These are phyloP conservation scores for Morpho deidamia DNA, from an alignment of 2,888 invertebrate species.

Conservation along the genomic window DNA sequence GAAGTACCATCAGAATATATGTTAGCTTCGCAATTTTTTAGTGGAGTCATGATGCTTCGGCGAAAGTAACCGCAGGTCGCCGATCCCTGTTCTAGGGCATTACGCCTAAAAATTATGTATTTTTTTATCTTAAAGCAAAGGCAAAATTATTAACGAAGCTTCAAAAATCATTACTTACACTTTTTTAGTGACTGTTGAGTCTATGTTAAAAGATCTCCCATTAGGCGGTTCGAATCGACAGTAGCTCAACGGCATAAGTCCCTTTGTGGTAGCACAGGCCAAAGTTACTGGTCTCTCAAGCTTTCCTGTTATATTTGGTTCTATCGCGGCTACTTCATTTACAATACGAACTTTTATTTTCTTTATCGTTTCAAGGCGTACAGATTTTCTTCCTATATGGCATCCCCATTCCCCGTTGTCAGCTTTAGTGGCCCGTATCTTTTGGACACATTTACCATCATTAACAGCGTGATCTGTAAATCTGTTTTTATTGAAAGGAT, in stretches of 20 bases:
- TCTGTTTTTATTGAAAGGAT: constrained; percentile 29
- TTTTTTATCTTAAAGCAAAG: no score
- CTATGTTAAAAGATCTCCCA: constrained; percentile 63
- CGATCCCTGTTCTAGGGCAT: no score
- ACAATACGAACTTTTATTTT: constrained; percentile 51
- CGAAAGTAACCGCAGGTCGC: no score
- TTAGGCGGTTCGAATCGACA: constrained; percentile 71
- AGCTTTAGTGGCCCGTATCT: constrained; percentile 38
- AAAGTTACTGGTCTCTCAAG: constrained; percentile 52
- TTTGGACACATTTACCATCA: constrained; percentile 57
- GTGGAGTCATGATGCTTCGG: no score
- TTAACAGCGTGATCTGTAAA: constrained; percentile 51
- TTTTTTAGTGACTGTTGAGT: constrained; percentile 44
- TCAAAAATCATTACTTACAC: constrained; percentile 42
- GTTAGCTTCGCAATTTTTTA: no score
- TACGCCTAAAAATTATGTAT: no score
- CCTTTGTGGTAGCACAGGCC: constrained; percentile 56
- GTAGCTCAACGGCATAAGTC: constrained; percentile 54
- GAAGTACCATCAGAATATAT: no score
- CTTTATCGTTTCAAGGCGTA: constrained; percentile 50
- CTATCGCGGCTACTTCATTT: constrained; percentile 52
- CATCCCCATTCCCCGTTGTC: constrained; percentile 70
- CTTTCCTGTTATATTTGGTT: constrained; percentile 41
- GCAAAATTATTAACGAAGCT: no score
- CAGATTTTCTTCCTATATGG: constrained; percentile 54